phyloP scores from a whole-genome alignment of 2,888 invertebrate species.

The Papilio demoleus region DNA sequence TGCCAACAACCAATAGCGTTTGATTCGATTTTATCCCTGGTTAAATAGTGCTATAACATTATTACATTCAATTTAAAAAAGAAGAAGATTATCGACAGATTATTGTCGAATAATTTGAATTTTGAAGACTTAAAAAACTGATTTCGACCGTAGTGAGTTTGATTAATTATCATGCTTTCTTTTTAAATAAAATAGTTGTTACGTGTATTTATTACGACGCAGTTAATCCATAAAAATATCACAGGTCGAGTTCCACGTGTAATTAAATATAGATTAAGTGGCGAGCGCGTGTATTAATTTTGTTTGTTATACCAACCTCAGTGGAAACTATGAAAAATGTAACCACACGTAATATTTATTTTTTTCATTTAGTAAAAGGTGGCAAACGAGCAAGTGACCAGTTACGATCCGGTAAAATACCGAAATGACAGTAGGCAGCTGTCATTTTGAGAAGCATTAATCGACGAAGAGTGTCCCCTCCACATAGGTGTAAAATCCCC shows the following conservation, averaged over 20 bases:
- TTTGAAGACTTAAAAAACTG: neutral
- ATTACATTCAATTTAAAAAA: slow-evolving; percentile 47
- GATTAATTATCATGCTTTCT: neutral
- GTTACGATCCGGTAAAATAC: no score
- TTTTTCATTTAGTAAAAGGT: no score
- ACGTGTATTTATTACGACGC: neutral
- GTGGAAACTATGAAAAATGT: slow-evolving; percentile 55
- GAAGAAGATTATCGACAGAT: neutral
- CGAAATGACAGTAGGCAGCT: no score
- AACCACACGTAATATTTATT: slow-evolving; percentile 59
- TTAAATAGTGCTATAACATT: slow-evolving; percentile 34
- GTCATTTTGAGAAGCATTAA: no score
- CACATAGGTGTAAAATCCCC: no score
- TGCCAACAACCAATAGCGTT: slow-evolving; percentile 36
- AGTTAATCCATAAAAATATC: slow-evolving; percentile 4
- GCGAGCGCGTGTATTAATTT: slow-evolving; percentile 51
- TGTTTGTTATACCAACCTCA: slow-evolving; percentile 54
- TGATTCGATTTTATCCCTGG: slow-evolving; percentile 9
- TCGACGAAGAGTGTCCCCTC: no score
- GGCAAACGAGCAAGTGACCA: no score
- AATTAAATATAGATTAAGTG: slow-evolving; percentile 74
- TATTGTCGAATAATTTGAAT: neutral
- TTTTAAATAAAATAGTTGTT: neutral
- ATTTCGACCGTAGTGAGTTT: neutral
- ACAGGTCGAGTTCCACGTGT: slow-evolving; percentile 48